Evolutionary conservation across 2,797 vertebrate species (phyloP), one percentile per base, ranked within the genome.

Genomic region (Catostomus latipinnis): DNA sequence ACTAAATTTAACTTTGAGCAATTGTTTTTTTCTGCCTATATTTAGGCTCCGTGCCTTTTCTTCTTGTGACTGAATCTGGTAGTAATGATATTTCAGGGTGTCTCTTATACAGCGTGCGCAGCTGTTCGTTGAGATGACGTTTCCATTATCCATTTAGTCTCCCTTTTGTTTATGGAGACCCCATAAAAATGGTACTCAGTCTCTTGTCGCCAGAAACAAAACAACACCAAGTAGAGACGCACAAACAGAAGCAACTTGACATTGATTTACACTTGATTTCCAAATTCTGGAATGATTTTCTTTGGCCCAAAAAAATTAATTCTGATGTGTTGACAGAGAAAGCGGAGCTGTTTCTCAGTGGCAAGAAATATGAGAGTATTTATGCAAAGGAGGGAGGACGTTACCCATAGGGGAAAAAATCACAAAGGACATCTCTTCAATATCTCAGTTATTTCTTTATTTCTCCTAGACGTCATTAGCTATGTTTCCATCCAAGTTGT

Each of bases 71-170:
- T 81, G 76, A 78, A 82, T 82, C 57, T 68, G 69, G 34, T 71
- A 54, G 56, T 57, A 60, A 68, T 13, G 71, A 50, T 80, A 67
- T 71, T 76, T 81, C 22, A 80, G 52, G 52, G 13, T 14, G 80
- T 54, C 54, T 78, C 71, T 74, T 76, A 71, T 53, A 79, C 50
- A 71, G 74, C 76, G 66, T 65, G 73, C 72, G 74, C 83, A 81
- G 82, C 86, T 88, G 86, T 74, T 82, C 16, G 57, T 11, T 70
- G 80, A 49, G 48, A 78, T 70, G 79, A 70, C 82, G 49, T 34
- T 70, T 71, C 77, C 22, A 67, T 74, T 73, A 56, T 72, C 78
- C 71, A 74, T 22, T 85, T 84, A 81, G 80, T 79, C 68, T 71
- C 57, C 78, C 74, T 76, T 81, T 80, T 81, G 71, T 69, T 68